Conservation (phyloP, 2,113 vertebrate genomes). For the Acrocephalus kingi region DNA sequence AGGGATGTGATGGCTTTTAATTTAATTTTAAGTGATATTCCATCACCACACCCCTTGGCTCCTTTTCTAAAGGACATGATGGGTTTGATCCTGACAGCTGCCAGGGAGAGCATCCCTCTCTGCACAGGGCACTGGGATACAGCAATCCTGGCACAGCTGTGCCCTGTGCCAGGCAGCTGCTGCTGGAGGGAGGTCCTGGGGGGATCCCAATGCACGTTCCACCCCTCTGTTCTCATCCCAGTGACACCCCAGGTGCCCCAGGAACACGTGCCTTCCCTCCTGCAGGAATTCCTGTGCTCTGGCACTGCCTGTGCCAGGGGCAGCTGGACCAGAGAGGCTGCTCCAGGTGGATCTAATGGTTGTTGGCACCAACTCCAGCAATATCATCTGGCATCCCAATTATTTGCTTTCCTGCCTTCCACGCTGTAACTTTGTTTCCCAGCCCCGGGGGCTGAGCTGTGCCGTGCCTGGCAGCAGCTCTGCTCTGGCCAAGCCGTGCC, state of each 20-base stretch:
- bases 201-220: background rate
- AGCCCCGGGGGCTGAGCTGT: slow-evolving; percentile 13
- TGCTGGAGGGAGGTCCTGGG: background rate
- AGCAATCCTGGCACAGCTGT: background rate
- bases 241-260: slow-evolving; percentile 17
- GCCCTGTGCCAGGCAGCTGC: background rate
- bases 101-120: background rate
- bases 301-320: slow-evolving; percentile 6
- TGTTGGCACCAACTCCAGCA: slow-evolving; percentile 19
- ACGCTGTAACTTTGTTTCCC: background rate
- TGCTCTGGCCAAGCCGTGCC: background rate
- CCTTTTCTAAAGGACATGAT: background rate
- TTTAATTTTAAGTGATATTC: background rate
- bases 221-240: slow-evolving; percentile 34
- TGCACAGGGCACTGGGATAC: background rate
- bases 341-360: slow-evolving; percentile 14
- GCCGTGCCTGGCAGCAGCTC: background rate
- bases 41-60: background rate
- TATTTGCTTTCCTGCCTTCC: background rate
- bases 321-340: slow-evolving; percentile 1
- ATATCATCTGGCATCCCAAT: slow-evolving; percentile 9
- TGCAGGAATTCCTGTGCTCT: background rate
- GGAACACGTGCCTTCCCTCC: slow-evolving; percentile 44
- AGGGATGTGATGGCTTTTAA: background rate
- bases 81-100: background rate